Evolutionary conservation across 2,888 invertebrate genomes (phyloP), one percentile per base, ranked within the genome.

Genomic region (Athetis lepigone): DNA sequence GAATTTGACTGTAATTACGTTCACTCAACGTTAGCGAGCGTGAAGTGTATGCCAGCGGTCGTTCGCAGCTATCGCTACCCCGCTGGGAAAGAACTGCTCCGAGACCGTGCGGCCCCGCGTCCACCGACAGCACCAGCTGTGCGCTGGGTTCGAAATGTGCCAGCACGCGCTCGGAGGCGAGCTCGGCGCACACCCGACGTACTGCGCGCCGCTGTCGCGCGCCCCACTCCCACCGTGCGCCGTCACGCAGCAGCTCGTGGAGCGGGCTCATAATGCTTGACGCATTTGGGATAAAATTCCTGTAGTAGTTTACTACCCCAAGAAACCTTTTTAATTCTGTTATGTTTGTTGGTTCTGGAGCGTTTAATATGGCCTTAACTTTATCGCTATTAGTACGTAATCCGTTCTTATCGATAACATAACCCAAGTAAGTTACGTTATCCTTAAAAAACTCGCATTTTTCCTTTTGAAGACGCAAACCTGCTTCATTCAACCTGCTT

Each of bases 241-340:
- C n/a, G 25, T n/a, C 11, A 1, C n/a, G 23, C 4, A 27, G n/a
- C 11, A 45, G 9, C 9, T 45, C 45, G 23, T 45, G 16, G 21
- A 43, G 43, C 21, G 42, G 42, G 13, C 42, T 42, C 19, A 42
- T 21, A 13, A 42, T n/a, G 11, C 21, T 21, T 6, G 23, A 46
- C 18, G 46, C 46, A 18, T 46, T 46, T 27, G 18, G 29, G 8
- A 43, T 23, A 5, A 43, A 43, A 8, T 43, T 43, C 8, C 43
- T 43, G 13, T 43, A 43, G 42, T 43, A 43, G 13, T 43, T 43
- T 13, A 43, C 19, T 13, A 43, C 42, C 1, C 42, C 42, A 2
- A 43, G n/a, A 13, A 43, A 43, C 13, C 42, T 21, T n/a, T 43
- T 43, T 21, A 42, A 3, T 27, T 27, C 27, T 27, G 8, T 6